A percentile compares a stretch with the other conserved stretches of the same genome.
These are phyloP conservation scores for Protosalanx chinensis DNA, from an alignment of 2,797 vertebrate genomes.

Conservation along the genomic window DNA sequence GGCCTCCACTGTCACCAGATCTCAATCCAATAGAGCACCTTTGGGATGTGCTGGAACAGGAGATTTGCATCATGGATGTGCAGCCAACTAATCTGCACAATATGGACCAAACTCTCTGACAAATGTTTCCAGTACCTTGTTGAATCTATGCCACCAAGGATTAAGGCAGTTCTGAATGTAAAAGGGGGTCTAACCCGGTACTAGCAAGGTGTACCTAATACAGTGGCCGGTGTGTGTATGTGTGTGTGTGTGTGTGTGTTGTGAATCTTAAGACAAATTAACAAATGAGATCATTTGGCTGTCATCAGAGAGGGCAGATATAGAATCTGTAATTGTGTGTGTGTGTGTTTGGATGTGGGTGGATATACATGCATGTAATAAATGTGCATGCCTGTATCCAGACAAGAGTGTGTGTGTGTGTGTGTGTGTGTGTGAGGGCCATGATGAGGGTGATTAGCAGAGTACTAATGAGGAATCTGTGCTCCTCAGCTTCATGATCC, in stretches of 20 bases:
- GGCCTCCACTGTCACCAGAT: too few species aligned
- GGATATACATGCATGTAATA: not conserved
- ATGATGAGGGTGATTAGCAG: conserved; percentile 1
- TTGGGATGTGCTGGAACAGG: too few species aligned
- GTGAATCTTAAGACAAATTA: not conserved
- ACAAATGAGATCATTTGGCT: not conserved
- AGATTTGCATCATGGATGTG: too few species aligned
- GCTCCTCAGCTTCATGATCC: conserved; percentile 1
- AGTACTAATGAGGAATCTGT: conserved; percentile 3
- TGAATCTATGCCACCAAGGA: too few species aligned
- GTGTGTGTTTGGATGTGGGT: not conserved
- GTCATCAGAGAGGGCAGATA: conserved; percentile 3
- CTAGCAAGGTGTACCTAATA: too few species aligned
- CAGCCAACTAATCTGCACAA: too few species aligned
- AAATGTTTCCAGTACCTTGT: too few species aligned
- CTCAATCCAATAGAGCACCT: too few species aligned
- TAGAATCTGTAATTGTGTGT: conserved; percentile 4
- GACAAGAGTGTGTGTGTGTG: not conserved
- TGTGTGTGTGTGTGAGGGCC: not conserved
- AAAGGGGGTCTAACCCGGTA: too few species aligned
- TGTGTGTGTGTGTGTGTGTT: not conserved
- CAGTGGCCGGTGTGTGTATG: too few species aligned
- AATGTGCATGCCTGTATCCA: conserved; percentile 1
- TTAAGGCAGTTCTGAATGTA: too few species aligned
- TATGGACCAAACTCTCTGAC: too few species aligned